Evolutionary conservation across 2,888 invertebrate species (phyloP).

Genomic region (Campoplex nolae): DNA sequence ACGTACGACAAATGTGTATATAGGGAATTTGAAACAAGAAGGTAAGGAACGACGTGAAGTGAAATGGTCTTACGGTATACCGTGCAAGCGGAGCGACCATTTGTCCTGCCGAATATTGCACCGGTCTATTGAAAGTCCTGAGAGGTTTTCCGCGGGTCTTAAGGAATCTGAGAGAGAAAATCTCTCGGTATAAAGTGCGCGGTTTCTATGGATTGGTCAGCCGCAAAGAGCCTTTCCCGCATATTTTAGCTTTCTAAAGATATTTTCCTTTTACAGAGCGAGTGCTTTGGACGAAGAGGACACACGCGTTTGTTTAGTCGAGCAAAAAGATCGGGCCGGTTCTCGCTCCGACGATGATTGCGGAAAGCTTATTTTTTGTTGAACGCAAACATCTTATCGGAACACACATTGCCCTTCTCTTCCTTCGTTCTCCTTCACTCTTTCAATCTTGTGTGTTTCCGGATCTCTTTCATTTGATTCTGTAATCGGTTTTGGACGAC

Average conservation of each 20-base stretch:
- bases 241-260: conserved; percentile 49
- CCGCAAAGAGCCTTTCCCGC: conserved; percentile 24
- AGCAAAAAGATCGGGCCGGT: conserved; percentile 15
- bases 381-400: conserved; percentile 33
- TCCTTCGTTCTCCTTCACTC: background rate
- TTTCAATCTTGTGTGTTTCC: conserved; percentile 19
- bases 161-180: conserved; percentile 48
- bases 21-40: conserved; percentile 18
- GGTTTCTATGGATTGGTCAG: conserved; percentile 45
- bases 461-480: conserved; percentile 49
- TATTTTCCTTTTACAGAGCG: conserved; percentile 25
- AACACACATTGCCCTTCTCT: background rate
- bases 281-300: conserved; percentile 5
- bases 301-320: conserved; percentile 38
- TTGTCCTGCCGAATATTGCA: conserved; percentile 49
- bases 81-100: conserved; percentile 16
- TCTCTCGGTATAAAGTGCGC: conserved; percentile 38
- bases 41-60: conserved; percentile 18
- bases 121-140: conserved; percentile 23
- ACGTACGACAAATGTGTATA: conserved; percentile 15
- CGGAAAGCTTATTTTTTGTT: conserved; percentile 50
- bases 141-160: conserved; percentile 35
- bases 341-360: conserved; percentile 50
- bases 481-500: conserved; percentile 65
- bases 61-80: conserved; percentile 48